Conservation (phyloP, 2,113 vertebrate species). For the Perca fluviatilis region DNA sequence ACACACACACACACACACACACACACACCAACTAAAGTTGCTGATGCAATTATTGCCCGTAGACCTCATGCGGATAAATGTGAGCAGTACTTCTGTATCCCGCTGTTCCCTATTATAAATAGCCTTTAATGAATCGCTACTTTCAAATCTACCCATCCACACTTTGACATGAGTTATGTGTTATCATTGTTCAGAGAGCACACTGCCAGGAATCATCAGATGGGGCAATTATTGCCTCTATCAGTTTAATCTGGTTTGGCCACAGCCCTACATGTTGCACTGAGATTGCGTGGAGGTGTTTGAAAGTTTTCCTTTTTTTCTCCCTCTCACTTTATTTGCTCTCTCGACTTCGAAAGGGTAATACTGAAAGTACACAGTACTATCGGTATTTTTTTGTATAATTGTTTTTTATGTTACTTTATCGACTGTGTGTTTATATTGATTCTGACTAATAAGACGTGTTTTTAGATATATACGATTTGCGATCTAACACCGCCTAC, state of each 20-base stretch:
- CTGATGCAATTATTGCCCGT: conserved; percentile 74
- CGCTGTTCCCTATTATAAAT: conserved; percentile 67
- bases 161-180: conserved; percentile 65
- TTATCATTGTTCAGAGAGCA: conserved; percentile 18
- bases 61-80: conserved; percentile 66
- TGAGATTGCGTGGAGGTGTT: conserved; percentile 38
- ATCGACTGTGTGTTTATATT: not conserved
- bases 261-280: conserved; percentile 24
- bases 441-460: not conserved
- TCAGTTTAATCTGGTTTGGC: conserved; percentile 34
- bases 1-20: conserved; percentile 22
- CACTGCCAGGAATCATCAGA: conserved; percentile 53
- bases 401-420: not conserved
- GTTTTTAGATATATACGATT: no score
- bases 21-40: conserved; percentile 33
- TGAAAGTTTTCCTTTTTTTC: conserved; percentile 10
- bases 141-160: conserved; percentile 47
- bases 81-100: conserved; percentile 47
- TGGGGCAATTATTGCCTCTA: conserved; percentile 51
- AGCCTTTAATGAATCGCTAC: conserved; percentile 58
- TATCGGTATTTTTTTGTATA: not conserved
- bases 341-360: not conserved
- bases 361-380: not conserved
- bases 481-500: not conserved
- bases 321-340: not conserved